These are phyloP conservation scores for Hassar affinis DNA, from an alignment of 2,113 vertebrate genomes.

Conservation along the genomic window DNA sequence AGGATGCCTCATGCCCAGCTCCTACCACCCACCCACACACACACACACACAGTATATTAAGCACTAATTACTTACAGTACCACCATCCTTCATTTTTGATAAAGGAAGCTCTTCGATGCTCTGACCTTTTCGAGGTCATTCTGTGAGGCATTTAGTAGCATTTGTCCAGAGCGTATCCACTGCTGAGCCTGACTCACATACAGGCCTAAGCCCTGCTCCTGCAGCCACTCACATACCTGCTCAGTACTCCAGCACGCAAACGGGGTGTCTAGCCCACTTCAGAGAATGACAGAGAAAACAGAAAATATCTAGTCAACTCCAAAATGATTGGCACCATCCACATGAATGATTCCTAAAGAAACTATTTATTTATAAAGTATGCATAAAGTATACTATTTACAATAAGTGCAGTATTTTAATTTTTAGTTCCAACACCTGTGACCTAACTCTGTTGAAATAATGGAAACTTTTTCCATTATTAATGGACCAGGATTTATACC, in stretches of 20 bases:
- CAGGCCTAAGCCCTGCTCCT: slow-evolving; percentile 85
- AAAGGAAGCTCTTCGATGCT: neutral
- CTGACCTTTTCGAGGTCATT: slow-evolving; percentile 92
- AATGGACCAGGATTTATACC: neutral
- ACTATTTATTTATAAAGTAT: too few relatives aligned
- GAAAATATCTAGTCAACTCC: neutral
- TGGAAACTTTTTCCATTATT: neutral
- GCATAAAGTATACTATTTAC: too few relatives aligned
- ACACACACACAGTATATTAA: neutral
- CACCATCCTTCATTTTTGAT: neutral
- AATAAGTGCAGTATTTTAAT: neutral
- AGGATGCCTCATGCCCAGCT: slow-evolving; percentile 88
- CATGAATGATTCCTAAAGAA: too few relatives aligned
- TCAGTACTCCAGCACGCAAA: slow-evolving; percentile 92
- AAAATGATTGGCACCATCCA: neutral
- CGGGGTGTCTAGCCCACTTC: slow-evolving; percentile 81
- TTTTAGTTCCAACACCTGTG: too few relatives aligned
- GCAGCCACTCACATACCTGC: slow-evolving; percentile 89
- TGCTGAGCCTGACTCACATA: slow-evolving; percentile 79
- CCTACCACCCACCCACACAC: slow-evolving; percentile 67
- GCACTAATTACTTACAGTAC: neutral
- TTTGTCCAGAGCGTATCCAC: slow-evolving; percentile 92
- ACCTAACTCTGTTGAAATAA: neutral
- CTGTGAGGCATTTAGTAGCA: slow-evolving; percentile 87
- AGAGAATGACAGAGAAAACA: neutral